Evolutionary conservation across 2,113 vertebrate species (phyloP), one percentile per base, ranked within the genome.

Genomic region (Gnathonemus longibarbis): DNA sequence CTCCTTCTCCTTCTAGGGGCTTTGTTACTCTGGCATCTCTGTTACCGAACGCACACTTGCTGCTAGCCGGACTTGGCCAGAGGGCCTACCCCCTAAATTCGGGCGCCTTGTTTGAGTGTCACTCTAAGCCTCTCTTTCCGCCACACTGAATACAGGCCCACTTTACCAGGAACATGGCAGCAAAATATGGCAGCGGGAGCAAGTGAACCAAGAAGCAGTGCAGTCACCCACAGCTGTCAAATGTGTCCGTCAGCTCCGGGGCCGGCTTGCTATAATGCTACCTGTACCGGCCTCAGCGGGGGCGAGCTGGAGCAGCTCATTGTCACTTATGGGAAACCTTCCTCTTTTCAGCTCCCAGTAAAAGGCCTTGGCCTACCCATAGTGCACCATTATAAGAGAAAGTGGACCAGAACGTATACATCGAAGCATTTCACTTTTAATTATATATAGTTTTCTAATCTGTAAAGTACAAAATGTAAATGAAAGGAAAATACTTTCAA

Each of bases 221-320:
- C 91, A 87, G 87, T 91, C 91, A 91, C 92, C 93, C 91, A 90
- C 91, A 93, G 89, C 94, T 92, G 92, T 93, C 92, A 93, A 56
- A 52, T 58, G 91, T 89, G 91, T 92, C 90, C 92, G 88, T 93
- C 89, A 92, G 87, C 90, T 92, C 91, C 27, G 70, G 56, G 48
- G 89, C 89, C 62, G 89, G 89, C 84, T 58, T 91, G 90, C 31
- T 24, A 91, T 89, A 92, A 91, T 93, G 91, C 87, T 91, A 91
- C 88, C 70, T 88, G 49, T 31, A 8, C 92, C 87, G 91, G 74
- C 87, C 88, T 50, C 52, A 62, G 89, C 50, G 90, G 89, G 87
- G 48, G 89, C 21, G 85, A 89, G 85, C 6, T 9, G 13, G 66
- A 70, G 66, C 5, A 35, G 42, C 58, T 27, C 46, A 50, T n/a